Base-by-base conservation (phyloP, 2,113 vertebrate genomes). In the Marmota monax region DNA sequence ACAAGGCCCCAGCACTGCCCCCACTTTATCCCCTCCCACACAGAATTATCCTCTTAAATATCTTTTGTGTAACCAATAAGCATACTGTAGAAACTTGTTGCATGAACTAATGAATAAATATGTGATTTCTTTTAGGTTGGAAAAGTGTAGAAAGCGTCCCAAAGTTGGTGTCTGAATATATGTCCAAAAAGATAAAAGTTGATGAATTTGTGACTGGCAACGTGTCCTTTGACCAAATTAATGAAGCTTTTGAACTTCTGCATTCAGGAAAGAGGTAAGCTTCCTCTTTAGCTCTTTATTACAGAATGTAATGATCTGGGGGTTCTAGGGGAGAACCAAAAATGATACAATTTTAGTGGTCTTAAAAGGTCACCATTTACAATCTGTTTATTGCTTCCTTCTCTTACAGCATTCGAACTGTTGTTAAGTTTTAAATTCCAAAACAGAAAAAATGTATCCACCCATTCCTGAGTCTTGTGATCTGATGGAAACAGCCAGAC, bases 391-490 rank as follows among this genome's bases (percentile, higher is more conserved):
- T 84, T 91, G 51, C 22, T 91, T 95, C 20, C 95, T 98, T 92
- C 97, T 65, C 93, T 98, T 98, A 69, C 98, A 99, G 99, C 98
- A 99, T 99, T 98, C 99, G 99, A 96, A 98, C 98, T 10, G 98
- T 99, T 86, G 94, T 99, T 63, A 99, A 98, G 74, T 42, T 99
- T 93, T 99, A 98, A 97, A 96, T 96, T 77, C 42, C 27, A 69
- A 29, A 63, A 72, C 58, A 94, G 93, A 53, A 86, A 86, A 77
- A 63, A 29, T 25, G 23, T 4, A 17, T 72, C n/a, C 93, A 56
- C n/a, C 89, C 83, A 5, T n/a, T 73, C 80, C 7, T 29, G 63
- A 61, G 37, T 51, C 65, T 34, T 65, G 20, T 39, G 22, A 56
- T 69, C 17, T 48, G 53, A 51, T 17, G 25, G 74, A 23, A 92